These are phyloP conservation scores for Hoplodrina blanda DNA, from an alignment of 2,888 invertebrate species.

Conservation along the genomic window DNA sequence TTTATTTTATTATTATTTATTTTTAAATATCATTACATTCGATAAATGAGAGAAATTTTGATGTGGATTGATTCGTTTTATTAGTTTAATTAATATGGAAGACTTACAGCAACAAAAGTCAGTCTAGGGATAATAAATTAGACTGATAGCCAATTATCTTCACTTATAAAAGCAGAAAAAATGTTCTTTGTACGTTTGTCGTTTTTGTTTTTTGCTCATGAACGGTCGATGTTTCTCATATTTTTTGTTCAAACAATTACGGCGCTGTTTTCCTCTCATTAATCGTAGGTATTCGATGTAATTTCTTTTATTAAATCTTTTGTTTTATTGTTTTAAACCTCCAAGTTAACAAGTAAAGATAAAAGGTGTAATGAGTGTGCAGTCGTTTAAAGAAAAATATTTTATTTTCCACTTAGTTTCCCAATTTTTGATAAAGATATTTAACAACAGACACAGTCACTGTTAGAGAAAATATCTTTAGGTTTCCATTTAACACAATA, in stretches of 20 bases:
- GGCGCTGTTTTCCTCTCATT: background rate
- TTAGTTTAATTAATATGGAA: too few species aligned
- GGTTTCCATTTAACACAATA: slow-evolving; percentile 18
- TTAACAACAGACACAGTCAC: slow-evolving; percentile 5
- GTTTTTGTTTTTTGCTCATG: background rate
- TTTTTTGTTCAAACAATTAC: background rate
- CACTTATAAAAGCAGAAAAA: too few species aligned
- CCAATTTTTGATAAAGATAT: background rate
- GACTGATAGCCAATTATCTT: too few species aligned
- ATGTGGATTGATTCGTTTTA: too few species aligned
- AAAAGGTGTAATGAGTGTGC: too few species aligned
- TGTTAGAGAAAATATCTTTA: slow-evolving; percentile 18
- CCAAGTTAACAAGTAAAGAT: slow-evolving; percentile 3
- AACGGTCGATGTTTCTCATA: background rate
- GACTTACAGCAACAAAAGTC: too few species aligned
- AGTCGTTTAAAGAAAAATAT: background rate
- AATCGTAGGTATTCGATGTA: background rate
- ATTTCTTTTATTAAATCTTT: background rate
- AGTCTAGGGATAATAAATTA: too few species aligned
- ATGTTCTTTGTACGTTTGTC: too few species aligned
- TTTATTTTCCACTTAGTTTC: background rate
- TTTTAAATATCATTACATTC: too few species aligned
- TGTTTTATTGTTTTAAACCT: background rate
- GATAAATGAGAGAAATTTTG: too few species aligned
- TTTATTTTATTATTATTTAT: too few species aligned